A percentile compares a stretch with the other conserved stretches of the same genome.
These are phyloP conservation scores for Parnassius mnemosyne DNA, from an alignment of 2,888 invertebrate genomes.

Conservation along the genomic window DNA sequence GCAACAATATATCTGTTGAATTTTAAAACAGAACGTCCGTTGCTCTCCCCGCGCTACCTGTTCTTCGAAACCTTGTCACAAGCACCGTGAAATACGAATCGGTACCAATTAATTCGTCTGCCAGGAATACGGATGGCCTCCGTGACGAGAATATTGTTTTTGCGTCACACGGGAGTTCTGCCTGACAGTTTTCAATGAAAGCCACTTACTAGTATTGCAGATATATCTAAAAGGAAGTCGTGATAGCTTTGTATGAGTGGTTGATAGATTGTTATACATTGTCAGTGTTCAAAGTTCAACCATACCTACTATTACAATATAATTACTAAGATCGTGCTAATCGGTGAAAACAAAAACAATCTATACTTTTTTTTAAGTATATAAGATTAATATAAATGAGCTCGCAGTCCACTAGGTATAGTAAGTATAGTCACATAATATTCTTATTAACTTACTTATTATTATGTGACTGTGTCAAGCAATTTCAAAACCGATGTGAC, in stretches of 20 bases:
- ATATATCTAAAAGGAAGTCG: constrained; percentile 2
- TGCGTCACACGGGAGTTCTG: constrained; percentile 15
- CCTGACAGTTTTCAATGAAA: constrained; percentile 7
- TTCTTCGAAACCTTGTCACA: constrained; percentile 5
- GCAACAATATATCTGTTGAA: constrained; percentile 19
- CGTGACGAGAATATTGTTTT: constrained; percentile 18
- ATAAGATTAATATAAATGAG: too few species aligned
- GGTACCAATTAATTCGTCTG: constrained; percentile 20
- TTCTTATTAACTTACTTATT: too few species aligned
- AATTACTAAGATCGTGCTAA: too few species aligned
- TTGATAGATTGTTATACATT: too few species aligned
- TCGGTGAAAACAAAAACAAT: too few species aligned
- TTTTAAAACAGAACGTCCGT: constrained; percentile 7
- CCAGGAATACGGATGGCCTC: constrained; percentile 12
- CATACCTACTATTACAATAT: too few species aligned
- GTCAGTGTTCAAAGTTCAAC: too few species aligned
- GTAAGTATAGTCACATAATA: too few species aligned
- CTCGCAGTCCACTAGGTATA: too few species aligned
- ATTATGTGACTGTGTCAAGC: too few species aligned
- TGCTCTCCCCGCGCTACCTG: not conserved
- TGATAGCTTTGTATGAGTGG: not conserved
- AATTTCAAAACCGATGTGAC: too few species aligned
- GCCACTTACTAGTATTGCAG: not conserved
- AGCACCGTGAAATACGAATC: constrained; percentile 10
- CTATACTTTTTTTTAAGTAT: too few species aligned